These are phyloP conservation scores for Percopsis transmontana DNA, from an alignment of 2,113 vertebrate genomes.

Conservation along the genomic window DNA sequence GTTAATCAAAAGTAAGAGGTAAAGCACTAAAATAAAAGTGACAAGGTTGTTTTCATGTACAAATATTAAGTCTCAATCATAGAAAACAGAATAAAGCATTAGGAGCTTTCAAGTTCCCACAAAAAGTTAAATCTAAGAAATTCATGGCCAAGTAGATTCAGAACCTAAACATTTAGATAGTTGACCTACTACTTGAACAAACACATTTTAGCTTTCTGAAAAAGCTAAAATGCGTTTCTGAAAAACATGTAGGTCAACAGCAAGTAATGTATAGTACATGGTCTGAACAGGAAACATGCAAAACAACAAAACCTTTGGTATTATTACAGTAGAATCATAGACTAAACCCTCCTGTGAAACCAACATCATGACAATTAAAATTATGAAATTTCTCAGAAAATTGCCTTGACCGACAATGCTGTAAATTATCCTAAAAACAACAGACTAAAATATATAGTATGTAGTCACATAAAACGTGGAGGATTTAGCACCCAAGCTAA, in stretches of 20 bases:
- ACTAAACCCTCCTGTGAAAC: neutral
- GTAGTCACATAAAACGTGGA: slow-evolving; percentile 2
- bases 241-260: neutral
- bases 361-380: slow-evolving; percentile 2
- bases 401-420: slow-evolving; percentile 10
- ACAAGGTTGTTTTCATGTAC: slow-evolving; percentile 10
- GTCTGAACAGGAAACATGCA: neutral
- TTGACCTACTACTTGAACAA: neutral
- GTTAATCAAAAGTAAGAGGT: slow-evolving; percentile 25
- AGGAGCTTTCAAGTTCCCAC: neutral
- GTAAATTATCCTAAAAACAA: slow-evolving; percentile 30
- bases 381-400: neutral
- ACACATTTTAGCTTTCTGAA: too few species aligned
- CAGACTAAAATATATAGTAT: neutral
- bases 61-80: neutral
- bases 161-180: neutral
- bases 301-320: too few species aligned
- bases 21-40: slow-evolving; percentile 11
- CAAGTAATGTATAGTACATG: slow-evolving; percentile 10
- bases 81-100: neutral
- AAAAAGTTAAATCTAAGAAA: slow-evolving; percentile 3
- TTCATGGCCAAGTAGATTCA: slow-evolving; percentile 16
- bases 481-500: slow-evolving; percentile 3
- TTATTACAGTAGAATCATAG: neutral
- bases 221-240: too few species aligned